A percentile compares a stretch with the other conserved stretches of the same genome.
Conservation (phyloP, 1,140 invertebrate genomes). For the Contarinia nasturtii region DNA sequence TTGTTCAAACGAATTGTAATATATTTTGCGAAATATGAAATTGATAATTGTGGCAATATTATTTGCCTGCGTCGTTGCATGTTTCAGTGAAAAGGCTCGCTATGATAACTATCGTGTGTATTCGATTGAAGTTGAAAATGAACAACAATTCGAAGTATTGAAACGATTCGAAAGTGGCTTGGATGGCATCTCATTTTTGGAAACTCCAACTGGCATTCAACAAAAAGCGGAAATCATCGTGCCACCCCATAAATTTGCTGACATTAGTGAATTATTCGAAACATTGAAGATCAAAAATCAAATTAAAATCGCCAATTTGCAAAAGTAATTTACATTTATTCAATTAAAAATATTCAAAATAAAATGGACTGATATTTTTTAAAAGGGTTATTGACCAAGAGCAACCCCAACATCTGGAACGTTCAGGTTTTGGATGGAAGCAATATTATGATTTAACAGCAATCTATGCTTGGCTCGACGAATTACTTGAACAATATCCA, state of each 20-base stretch:
- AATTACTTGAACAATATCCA: constrained; percentile 24
- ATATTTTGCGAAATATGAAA: no score
- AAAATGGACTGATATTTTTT: not conserved
- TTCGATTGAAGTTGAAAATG: constrained; percentile 9
- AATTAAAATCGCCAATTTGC: not conserved
- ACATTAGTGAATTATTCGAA: not conserved
- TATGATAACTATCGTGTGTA: constrained; percentile 17
- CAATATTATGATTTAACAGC: constrained; percentile 28
- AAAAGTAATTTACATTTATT: constrained; percentile 7
- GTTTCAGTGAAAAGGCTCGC: constrained; percentile 4
- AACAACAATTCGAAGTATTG: constrained; percentile 11
- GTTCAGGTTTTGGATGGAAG: constrained; percentile 17
- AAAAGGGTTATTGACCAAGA: constrained; percentile 1
- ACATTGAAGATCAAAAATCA: not conserved
- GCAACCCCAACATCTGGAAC: constrained; percentile 8
- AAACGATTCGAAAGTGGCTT: constrained; percentile 8
- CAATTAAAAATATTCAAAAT: not conserved
- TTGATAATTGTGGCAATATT: no score
- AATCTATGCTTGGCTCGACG: constrained; percentile 29
- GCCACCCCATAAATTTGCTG: not conserved
- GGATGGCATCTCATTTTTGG: not conserved
- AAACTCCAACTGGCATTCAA: constrained; percentile 6
- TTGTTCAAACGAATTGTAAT: no score
- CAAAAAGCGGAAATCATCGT: constrained; percentile 2
- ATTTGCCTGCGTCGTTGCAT: no score